Conservation (phyloP, 2,888 invertebrate genomes). For the Punctoribates punctum region DNA sequence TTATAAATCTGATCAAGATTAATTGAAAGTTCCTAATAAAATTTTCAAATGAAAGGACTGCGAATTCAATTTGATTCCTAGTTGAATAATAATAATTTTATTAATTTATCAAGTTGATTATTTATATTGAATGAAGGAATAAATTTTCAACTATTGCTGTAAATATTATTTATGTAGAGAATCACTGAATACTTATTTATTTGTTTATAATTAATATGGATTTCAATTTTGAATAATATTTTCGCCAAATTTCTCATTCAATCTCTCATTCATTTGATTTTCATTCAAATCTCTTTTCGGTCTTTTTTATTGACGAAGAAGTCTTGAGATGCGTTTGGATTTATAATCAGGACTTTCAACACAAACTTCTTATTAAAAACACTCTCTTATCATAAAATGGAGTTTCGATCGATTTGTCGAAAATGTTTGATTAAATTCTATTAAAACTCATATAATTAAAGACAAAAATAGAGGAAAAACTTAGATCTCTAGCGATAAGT, state of each 20-base stretch:
- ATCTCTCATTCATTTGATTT: too few relatives aligned
- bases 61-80: conserved; percentile 31
- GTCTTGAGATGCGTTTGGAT: too few relatives aligned
- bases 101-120: not conserved
- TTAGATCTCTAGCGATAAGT: not conserved
- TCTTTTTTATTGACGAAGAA: too few relatives aligned
- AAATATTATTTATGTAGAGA: too few relatives aligned
- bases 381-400: not conserved
- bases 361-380: not conserved
- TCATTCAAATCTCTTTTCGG: too few relatives aligned
- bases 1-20: conserved; percentile 5
- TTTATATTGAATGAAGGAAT: not conserved
- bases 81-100: conserved; percentile 25
- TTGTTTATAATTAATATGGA: too few relatives aligned
- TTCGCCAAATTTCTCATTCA: too few relatives aligned
- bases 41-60: conserved; percentile 30
- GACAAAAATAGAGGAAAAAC: not conserved
- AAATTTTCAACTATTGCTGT: too few relatives aligned
- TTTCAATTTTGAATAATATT: too few relatives aligned
- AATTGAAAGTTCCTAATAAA: conserved; percentile 36
- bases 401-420: not conserved
- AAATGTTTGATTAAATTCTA: not conserved
- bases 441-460: conserved; percentile 10
- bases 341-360: too few relatives aligned
- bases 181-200: too few relatives aligned